Conservation (phyloP, 2,888 invertebrate species). For the Drosophila flavopinicola region DNA sequence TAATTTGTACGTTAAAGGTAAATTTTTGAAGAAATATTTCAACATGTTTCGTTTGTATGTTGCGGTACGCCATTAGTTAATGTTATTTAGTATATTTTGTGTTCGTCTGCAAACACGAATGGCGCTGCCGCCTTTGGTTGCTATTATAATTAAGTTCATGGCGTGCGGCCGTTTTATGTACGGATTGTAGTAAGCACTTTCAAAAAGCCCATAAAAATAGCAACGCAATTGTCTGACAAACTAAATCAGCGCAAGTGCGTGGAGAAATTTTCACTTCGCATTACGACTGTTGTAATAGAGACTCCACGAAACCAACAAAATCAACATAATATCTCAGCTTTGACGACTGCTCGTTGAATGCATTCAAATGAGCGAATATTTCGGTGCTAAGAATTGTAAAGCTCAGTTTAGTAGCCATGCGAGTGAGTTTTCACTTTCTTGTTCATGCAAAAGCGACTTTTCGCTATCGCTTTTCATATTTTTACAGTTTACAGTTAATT, state of each 20-base stretch:
- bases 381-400: slow-evolving; percentile 37
- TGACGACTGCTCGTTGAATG: slow-evolving; percentile 12
- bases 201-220: slow-evolving; percentile 65
- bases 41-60: slow-evolving; percentile 37
- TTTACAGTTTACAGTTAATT: slow-evolving; percentile 62
- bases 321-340: slow-evolving; percentile 31
- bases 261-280: slow-evolving; percentile 59
- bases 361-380: slow-evolving; percentile 37
- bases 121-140: slow-evolving; percentile 34
- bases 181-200: slow-evolving; percentile 52
- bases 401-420: neutral
- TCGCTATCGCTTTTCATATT: slow-evolving; percentile 56
- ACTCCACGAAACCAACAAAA: slow-evolving; percentile 12
- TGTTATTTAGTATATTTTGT: slow-evolving; percentile 16
- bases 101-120: slow-evolving; percentile 44
- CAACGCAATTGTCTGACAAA: slow-evolving; percentile 60
- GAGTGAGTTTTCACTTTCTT: slow-evolving; percentile 53
- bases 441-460: slow-evolving; percentile 47
- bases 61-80: slow-evolving; percentile 47
- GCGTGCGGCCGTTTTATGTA: slow-evolving; percentile 51
- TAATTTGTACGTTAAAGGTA: slow-evolving; percentile 54
- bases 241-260: slow-evolving; percentile 61
- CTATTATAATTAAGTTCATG: slow-evolving; percentile 70
- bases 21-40: slow-evolving; percentile 49
- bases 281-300: slow-evolving; percentile 43